phyloP scores from a whole-genome alignment of 2,113 vertebrate genomes.

The Vidua chalybeata region DNA sequence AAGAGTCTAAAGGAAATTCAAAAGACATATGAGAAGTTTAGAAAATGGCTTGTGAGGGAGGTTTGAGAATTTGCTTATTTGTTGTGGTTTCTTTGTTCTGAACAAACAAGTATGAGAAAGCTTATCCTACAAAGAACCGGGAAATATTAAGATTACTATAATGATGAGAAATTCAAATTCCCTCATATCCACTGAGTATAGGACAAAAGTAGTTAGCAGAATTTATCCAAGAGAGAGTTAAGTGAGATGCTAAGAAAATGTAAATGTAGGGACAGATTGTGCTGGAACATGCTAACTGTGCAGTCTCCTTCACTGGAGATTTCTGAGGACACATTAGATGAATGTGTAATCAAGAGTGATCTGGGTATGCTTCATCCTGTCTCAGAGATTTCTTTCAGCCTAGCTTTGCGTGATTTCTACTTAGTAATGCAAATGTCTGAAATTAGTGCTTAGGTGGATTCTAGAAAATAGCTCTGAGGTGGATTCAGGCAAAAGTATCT shows the following conservation, averaged over 20 bases:
- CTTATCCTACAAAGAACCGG: neutral
- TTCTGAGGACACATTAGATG: slow-evolving; percentile 43
- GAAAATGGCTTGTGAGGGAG: neutral
- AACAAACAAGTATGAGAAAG: neutral
- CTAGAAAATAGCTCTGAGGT: neutral
- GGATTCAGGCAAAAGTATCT: neutral
- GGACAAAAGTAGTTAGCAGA: neutral
- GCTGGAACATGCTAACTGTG: slow-evolving; percentile 42
- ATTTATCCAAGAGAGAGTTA: slow-evolving; percentile 7
- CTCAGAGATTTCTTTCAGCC: slow-evolving; percentile 52
- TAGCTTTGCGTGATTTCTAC: slow-evolving; percentile 29
- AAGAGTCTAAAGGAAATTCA: neutral
- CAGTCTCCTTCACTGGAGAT: slow-evolving; percentile 47
- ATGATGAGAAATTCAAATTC: neutral
- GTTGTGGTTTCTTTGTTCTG: neutral
- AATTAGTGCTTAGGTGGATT: slow-evolving; percentile 25
- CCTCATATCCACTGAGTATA: neutral
- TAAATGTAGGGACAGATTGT: slow-evolving; percentile 32
- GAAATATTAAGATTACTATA: neutral
- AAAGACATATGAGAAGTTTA: neutral
- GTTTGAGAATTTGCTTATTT: neutral
- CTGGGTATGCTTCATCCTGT: slow-evolving; percentile 33
- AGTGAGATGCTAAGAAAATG: slow-evolving; percentile 9
- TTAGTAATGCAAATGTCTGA: slow-evolving; percentile 52
- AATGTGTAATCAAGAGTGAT: slow-evolving; percentile 58